Conservation (phyloP, 2,888 invertebrate species). For the Synanthedon vespiformis region DNA sequence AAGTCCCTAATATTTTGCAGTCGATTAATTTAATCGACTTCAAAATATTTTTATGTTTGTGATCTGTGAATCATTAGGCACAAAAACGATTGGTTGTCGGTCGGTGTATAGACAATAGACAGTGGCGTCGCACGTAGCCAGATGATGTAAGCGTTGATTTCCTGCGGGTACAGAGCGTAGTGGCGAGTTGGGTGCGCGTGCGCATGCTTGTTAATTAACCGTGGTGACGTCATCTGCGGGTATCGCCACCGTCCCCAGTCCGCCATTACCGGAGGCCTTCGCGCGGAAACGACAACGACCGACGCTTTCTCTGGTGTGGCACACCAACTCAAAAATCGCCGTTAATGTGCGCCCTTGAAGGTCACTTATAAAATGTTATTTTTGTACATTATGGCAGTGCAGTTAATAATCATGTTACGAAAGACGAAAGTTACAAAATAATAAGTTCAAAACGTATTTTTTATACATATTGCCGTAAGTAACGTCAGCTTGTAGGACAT, state of each 20-base stretch:
- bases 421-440: too few species aligned
- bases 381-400: too few species aligned
- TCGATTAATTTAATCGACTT: neutral
- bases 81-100: neutral
- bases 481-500: too few species aligned
- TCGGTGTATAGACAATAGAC: constrained; percentile 28
- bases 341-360: constrained; percentile 29
- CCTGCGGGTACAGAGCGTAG: constrained; percentile 41
- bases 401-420: too few species aligned
- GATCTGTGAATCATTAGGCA: neutral
- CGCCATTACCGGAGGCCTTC: constrained; percentile 57
- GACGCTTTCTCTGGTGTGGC: constrained; percentile 54
- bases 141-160: constrained; percentile 61
- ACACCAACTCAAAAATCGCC: constrained; percentile 20
- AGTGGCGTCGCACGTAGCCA: constrained; percentile 32
- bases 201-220: constrained; percentile 55
- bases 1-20: too few species aligned
- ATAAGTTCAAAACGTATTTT: too few species aligned
- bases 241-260: constrained; percentile 27
- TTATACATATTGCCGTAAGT: too few species aligned
- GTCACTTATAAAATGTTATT: constrained; percentile 10
- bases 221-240: constrained; percentile 54
- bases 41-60: neutral
- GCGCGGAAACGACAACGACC: constrained; percentile 68
- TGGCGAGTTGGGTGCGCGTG: constrained; percentile 36